Conservation (phyloP, 2,888 invertebrate genomes). For the Theodoxus fluviatilis region DNA sequence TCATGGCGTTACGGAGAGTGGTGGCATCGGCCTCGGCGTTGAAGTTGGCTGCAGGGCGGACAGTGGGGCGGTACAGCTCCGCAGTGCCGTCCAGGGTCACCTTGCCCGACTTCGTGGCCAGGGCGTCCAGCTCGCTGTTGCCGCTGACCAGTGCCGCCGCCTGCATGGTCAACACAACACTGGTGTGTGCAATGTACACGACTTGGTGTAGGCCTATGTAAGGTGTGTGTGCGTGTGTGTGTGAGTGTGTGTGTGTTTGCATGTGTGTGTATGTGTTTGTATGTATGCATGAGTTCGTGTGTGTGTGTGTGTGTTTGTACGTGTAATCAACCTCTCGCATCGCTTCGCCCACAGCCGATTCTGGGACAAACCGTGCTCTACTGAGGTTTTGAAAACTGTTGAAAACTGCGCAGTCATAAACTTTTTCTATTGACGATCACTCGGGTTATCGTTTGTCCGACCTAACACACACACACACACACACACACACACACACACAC, state of each 20-base stretch:
- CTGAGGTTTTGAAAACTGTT: too few relatives aligned
- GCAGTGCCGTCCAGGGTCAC: conserved; percentile 28
- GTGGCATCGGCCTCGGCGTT: conserved; percentile 55
- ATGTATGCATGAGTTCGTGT: not conserved
- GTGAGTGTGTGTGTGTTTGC: conserved; percentile 7
- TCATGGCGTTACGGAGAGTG: conserved; percentile 55
- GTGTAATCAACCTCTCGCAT: not conserved
- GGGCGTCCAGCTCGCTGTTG: not conserved
- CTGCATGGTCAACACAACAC: not conserved
- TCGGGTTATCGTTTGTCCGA: not conserved
- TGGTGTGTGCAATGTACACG: not conserved
- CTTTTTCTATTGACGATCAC: too few relatives aligned
- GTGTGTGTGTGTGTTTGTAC: not conserved
- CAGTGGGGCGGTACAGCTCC: conserved; percentile 41
- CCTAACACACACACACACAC: not conserved
- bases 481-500: not conserved
- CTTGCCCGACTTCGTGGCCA: conserved; percentile 21
- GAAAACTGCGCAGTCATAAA: too few relatives aligned
- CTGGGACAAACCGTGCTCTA: too few relatives aligned
- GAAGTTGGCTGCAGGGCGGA: conserved; percentile 51
- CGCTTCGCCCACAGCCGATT: too few relatives aligned
- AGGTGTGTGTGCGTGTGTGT: not conserved
- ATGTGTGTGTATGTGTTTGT: conserved; percentile 1
- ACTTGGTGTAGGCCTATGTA: not conserved
- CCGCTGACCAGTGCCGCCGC: too few relatives aligned